These are phyloP conservation scores for Melanogrammus aeglefinus DNA, from an alignment of 2,797 vertebrate species.

Conservation along the genomic window DNA sequence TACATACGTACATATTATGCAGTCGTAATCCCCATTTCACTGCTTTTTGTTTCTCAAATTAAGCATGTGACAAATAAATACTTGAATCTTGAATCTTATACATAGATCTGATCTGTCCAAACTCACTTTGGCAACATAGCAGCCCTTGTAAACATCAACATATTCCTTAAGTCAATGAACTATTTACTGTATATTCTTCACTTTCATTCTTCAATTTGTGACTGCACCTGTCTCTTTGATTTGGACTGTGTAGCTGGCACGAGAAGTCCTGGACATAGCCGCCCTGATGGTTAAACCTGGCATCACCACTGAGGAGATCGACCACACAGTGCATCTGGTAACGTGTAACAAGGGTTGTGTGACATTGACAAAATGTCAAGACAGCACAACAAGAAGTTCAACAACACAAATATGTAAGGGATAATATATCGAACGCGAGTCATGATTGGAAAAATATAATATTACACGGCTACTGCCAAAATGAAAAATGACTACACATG, in stretches of 20 bases:
- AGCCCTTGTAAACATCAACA: background rate
- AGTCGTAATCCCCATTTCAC: too few species aligned
- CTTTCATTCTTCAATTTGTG: background rate
- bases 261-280: conserved; percentile 94
- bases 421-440: too few species aligned
- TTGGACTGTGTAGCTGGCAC: conserved; percentile 82
- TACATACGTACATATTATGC: too few species aligned
- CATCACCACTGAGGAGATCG: conserved; percentile 96
- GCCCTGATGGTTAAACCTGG: conserved; percentile 95
- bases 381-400: too few species aligned
- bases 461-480: too few species aligned
- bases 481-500: too few species aligned
- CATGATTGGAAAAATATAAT: too few species aligned
- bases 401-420: too few species aligned
- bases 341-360: conserved; percentile 21
- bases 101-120: background rate
- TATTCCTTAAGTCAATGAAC: background rate
- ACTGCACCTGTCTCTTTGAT: background rate
- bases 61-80: too few species aligned
- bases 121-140: background rate
- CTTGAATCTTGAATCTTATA: too few species aligned
- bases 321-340: conserved; percentile 97
- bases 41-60: too few species aligned
- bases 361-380: too few species aligned
- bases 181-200: background rate